Evolutionary conservation across 2,113 vertebrate species (phyloP).

Genomic region (Burhinus oedicnemus): DNA sequence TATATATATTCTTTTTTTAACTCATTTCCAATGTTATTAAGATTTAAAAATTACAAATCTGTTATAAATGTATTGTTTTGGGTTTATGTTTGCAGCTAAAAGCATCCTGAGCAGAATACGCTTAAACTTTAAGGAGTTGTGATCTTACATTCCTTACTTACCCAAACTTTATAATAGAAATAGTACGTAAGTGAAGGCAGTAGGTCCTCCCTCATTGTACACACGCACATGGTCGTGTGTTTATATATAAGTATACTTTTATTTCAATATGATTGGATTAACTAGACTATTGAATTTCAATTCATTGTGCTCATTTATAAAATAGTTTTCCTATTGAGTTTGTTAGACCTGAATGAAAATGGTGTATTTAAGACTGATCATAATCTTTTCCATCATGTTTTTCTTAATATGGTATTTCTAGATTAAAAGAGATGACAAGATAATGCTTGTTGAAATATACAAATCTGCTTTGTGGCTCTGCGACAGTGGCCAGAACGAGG

Average conservation of each 20-base stretch:
- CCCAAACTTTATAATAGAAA: background rate
- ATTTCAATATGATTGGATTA: background rate
- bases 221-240: rapidly evolving
- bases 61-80: background rate
- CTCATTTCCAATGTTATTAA: background rate
- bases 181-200: background rate
- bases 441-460: background rate
- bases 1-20: background rate
- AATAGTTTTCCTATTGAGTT: background rate
- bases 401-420: background rate
- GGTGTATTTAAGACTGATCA: background rate
- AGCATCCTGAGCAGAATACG: background rate
- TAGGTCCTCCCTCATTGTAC: background rate
- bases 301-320: background rate
- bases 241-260: background rate
- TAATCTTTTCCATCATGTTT: slow-evolving; percentile 8
- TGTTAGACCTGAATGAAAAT: slow-evolving; percentile 2
- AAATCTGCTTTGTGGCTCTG: background rate
- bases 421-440: slow-evolving; percentile 3
- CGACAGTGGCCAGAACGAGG: rapidly evolving
- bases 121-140: background rate
- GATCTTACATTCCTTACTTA: background rate
- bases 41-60: background rate
- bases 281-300: background rate
- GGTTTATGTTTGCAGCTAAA: background rate